Base-by-base conservation (phyloP, 1,140 invertebrate genomes). In the Medauroidea extradentata region DNA sequence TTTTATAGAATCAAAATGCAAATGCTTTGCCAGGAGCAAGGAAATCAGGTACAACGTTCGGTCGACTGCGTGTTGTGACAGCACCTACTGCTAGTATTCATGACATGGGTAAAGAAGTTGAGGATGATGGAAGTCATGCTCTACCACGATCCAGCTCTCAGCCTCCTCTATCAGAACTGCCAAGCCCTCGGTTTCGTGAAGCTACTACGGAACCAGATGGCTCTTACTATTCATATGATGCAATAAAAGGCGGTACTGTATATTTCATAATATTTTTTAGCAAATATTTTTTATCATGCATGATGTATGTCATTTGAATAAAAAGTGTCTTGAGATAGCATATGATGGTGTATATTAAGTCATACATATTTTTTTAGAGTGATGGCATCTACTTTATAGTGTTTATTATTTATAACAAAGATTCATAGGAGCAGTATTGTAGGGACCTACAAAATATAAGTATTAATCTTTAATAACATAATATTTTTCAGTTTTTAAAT, bases 11-110 rank as follows among this genome's bases (percentile, higher is more conserved):
- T 11, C 29, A 34, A 34, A 34, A 34, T 34, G 29, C 29, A 4
- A 34, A 34, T 34, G 29, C 29, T 11, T 34, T 34, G 29, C 44
- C 44, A 46, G 24, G 18, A 46, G 44, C 18, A 46, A 46, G 56
- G 13, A 57, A 57, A 41, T 14, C 23, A 16, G 61, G 63, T 16
- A 78, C 83, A 7, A 84, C 81, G 1, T 73, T 85, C 65, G 83
- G 83, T 1, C 71, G 84, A 0, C 71, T 85, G 21, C 73, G 84
- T 16, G 83, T 86, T 13, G 78, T 84, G 8, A 81, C 83, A 21
- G 78, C 79, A n/a, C 80, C 78, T 44, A 80, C 78, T 21, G 80
- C 75, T 13, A 80, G 78, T 69, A 80, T 81, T 13, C 79, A 82
- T 59, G 79, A 82, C 50, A 61, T 80, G 18, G 51, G 51, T 61